Percentiles rank a stretch among this genome's conserved stretches.
These are phyloP conservation scores for Branchellion lobata DNA, from an alignment of 2,888 invertebrate species.

Conservation along the genomic window DNA sequence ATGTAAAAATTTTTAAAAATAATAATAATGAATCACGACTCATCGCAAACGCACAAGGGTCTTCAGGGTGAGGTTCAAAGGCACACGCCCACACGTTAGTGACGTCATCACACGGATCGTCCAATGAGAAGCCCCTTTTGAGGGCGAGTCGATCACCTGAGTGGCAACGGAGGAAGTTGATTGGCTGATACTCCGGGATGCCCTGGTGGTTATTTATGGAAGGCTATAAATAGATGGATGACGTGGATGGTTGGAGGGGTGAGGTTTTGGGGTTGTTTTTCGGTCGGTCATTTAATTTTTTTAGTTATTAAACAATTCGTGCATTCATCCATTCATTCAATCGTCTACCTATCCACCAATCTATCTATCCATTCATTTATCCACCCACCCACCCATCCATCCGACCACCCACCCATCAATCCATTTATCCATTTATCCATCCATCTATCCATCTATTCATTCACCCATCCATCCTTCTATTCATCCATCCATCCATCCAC, in stretches of 20 bases:
- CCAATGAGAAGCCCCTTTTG: slow-evolving; percentile 54
- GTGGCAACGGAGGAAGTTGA: slow-evolving; percentile 63
- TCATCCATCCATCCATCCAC: too few relatives aligned
- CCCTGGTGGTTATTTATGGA: background rate
- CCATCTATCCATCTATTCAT: too few relatives aligned
- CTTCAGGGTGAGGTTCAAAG: slow-evolving; percentile 62
- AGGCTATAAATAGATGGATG: background rate
- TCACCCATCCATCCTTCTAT: too few relatives aligned
- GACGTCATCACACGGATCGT: slow-evolving; percentile 62
- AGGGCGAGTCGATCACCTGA: slow-evolving; percentile 60
- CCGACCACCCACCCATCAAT: too few relatives aligned
- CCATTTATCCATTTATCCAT: too few relatives aligned
- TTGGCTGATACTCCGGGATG: slow-evolving; percentile 56
- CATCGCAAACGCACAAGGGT: slow-evolving; percentile 50
- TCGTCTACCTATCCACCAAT: too few relatives aligned
- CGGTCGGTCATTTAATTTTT: background rate
- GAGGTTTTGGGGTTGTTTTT: too few relatives aligned
- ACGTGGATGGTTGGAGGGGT: background rate
- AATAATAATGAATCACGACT: too few relatives aligned
- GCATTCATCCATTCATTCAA: background rate
- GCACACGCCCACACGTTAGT: slow-evolving; percentile 65
- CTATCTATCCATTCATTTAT: too few relatives aligned
- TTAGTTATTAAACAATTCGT: background rate
- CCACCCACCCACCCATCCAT: too few relatives aligned
- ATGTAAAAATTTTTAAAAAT: too few relatives aligned